Evolutionary conservation across 2,113 vertebrate species (phyloP).

Genomic region (Ctenomys sociabilis): DNA sequence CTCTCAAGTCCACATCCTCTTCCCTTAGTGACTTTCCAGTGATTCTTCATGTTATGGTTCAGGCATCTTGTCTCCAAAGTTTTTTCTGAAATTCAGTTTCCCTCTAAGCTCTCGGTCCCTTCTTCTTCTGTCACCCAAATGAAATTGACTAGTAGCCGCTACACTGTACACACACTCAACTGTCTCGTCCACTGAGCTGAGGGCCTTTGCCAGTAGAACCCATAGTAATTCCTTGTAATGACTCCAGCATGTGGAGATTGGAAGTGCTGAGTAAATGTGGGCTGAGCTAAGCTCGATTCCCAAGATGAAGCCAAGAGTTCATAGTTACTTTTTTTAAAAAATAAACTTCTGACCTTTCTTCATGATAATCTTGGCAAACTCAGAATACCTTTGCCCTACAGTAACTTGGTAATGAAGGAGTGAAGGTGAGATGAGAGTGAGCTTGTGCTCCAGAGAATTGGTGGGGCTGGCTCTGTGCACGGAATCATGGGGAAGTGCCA

Average conservation of each 20-base stretch:
- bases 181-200: not conserved
- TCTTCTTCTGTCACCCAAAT: not conserved
- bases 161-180: not conserved
- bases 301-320: conserved; percentile 23
- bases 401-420: conserved; percentile 76
- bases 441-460: conserved; percentile 46
- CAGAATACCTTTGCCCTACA: conserved; percentile 76
- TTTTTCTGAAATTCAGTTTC: not conserved
- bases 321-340: conserved; percentile 2
- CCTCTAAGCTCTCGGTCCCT: not conserved
- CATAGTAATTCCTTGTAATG: not conserved
- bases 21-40: not conserved
- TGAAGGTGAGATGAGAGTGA: conserved; percentile 63
- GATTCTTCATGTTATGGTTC: not conserved
- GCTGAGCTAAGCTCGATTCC: conserved; percentile 1
- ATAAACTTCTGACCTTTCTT: conserved; percentile 80
- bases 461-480: conserved; percentile 63
- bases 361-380: conserved; percentile 78
- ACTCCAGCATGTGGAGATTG: not conserved
- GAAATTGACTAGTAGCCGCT: not conserved
- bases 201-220: not conserved
- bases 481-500: conserved; percentile 51
- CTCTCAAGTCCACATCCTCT: not conserved
- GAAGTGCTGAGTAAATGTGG: conserved; percentile 10
- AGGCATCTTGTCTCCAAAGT: not conserved